Conservation (phyloP, 2,797 vertebrate genomes). For the Mallotus villosus region DNA sequence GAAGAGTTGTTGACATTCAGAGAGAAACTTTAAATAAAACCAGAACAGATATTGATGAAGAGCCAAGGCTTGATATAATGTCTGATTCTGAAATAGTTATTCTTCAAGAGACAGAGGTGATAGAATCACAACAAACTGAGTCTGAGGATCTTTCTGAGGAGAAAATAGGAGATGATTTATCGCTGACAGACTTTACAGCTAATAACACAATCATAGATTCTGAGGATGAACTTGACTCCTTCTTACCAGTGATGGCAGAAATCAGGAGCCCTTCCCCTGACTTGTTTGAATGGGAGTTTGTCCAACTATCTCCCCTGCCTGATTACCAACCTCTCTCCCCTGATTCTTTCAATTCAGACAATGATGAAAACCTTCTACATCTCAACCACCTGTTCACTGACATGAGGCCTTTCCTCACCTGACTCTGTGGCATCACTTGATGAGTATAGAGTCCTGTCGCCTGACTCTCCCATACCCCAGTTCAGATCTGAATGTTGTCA, state of each 20-base stretch:
- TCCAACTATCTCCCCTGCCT: background rate
- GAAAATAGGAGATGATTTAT: background rate
- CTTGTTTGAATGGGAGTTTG: background rate
- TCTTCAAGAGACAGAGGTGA: too few relatives aligned
- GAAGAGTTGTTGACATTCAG: background rate
- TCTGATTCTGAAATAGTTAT: too few relatives aligned
- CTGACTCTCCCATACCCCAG: background rate
- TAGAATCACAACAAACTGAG: too few relatives aligned
- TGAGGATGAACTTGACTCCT: background rate
- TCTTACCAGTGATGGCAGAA: background rate
- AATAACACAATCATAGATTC: background rate
- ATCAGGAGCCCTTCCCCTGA: background rate
- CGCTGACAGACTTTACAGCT: background rate
- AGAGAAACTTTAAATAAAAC: background rate
- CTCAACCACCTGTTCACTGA: background rate
- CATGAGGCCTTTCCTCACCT: constrained; percentile 14
- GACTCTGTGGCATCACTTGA: constrained; percentile 2
- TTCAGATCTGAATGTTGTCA: constrained; percentile 1
- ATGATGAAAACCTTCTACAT: too few relatives aligned
- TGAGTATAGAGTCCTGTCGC: background rate
- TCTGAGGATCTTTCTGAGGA: too few relatives aligned
- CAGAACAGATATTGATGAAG: background rate
- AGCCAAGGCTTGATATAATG: too few relatives aligned
- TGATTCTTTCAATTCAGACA: too few relatives aligned
- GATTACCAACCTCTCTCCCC: background rate